Conservation (phyloP, 2,797 vertebrate genomes). For the Corythornis leucogaster region DNA sequence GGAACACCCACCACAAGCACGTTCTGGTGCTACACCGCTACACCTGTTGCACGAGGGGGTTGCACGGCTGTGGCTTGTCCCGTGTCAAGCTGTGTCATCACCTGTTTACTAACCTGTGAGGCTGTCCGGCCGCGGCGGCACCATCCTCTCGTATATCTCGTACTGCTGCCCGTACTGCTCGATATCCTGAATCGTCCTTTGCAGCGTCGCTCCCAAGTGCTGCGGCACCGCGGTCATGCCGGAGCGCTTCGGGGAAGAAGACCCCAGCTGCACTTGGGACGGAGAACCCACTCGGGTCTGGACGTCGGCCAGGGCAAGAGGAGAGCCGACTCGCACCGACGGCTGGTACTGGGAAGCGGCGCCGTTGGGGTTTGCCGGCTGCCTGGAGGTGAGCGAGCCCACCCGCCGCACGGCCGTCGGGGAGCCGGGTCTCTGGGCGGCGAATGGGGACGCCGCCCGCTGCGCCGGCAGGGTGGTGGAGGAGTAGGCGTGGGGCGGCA, state of each 20-base stretch:
- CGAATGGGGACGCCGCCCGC: conserved; percentile 85
- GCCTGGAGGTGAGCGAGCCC: conserved; percentile 85
- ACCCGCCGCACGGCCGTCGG: conserved; percentile 81
- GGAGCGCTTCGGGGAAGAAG: conserved; percentile 84
- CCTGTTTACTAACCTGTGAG: conserved; percentile 87
- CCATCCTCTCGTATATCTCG: conserved; percentile 95
- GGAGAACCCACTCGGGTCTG: conserved; percentile 80
- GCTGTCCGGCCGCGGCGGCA: conserved; percentile 91
- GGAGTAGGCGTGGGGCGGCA: conserved; percentile 84
- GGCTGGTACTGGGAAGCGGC: conserved; percentile 84
- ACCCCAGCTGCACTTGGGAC: conserved; percentile 77
- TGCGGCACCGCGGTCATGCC: conserved; percentile 95
- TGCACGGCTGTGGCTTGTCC: neutral
- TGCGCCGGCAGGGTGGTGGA: conserved; percentile 89
- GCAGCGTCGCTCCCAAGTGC: conserved; percentile 90
- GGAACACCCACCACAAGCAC: accelerated
- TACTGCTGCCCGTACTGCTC: conserved; percentile 93
- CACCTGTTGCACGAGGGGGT: accelerated
- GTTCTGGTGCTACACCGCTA: accelerated
- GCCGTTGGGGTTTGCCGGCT: conserved; percentile 76
- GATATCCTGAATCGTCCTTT: conserved; percentile 83
- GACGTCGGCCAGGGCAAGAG: conserved; percentile 82
- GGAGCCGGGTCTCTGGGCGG: conserved; percentile 84
- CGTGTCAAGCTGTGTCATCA: neutral
- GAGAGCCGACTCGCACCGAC: conserved; percentile 85